Conservation (phyloP, 2,888 invertebrate species). For the Aphodius sticticus region DNA sequence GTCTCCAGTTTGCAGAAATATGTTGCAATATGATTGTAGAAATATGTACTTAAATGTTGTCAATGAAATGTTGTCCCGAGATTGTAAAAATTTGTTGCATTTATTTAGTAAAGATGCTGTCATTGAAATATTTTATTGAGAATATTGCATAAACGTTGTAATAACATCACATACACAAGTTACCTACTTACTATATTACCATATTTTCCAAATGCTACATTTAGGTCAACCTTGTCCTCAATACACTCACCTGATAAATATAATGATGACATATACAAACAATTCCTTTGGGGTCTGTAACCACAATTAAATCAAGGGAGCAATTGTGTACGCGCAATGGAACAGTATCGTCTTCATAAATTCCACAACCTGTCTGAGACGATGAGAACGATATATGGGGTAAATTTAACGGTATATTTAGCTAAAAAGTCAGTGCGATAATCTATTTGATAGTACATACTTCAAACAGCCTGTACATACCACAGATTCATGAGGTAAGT, state of each 20-base stretch:
- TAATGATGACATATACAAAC: slow-evolving; percentile 85
- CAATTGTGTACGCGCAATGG: slow-evolving; percentile 84
- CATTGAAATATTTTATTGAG: too few species aligned
- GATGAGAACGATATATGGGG: slow-evolving; percentile 70
- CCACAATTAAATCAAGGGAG: slow-evolving; percentile 79
- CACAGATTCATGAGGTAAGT: slow-evolving; percentile 87
- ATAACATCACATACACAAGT: too few species aligned
- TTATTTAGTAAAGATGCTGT: too few species aligned
- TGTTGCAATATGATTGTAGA: too few species aligned
- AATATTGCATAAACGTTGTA: too few species aligned
- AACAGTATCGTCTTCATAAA: slow-evolving; percentile 83
- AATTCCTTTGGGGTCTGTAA: slow-evolving; percentile 77
- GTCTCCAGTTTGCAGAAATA: too few species aligned
- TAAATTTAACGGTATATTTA: slow-evolving; percentile 84
- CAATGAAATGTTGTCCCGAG: too few species aligned
- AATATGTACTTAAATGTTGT: too few species aligned
- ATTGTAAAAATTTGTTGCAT: too few species aligned
- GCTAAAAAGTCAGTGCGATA: slow-evolving; percentile 60
- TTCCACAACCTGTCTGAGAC: slow-evolving; percentile 63
- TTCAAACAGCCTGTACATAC: slow-evolving; percentile 62
- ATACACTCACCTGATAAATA: slow-evolving; percentile 68
- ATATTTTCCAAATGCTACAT: too few species aligned
- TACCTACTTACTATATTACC: too few species aligned
- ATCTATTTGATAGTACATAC: not conserved
- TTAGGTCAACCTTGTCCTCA: too few species aligned